Evolutionary conservation across 2,797 vertebrate genomes (phyloP).

Genomic region (Clarias platycephalus): DNA sequence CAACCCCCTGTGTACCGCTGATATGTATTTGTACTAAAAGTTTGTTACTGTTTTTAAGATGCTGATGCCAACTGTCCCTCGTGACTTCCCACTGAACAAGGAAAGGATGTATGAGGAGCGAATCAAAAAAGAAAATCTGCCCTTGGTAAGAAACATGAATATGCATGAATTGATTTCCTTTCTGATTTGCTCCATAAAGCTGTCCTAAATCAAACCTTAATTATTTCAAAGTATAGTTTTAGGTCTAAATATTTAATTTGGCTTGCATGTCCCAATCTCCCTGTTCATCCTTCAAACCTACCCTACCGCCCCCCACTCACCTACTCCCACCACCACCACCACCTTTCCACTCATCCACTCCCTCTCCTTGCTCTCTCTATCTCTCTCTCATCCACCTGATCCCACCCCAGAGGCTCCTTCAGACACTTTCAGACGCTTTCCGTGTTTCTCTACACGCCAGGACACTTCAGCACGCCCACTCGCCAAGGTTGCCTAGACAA

Average conservation of each 20-base stretch:
- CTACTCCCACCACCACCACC: background rate
- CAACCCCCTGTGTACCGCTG: background rate
- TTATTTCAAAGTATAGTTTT: background rate
- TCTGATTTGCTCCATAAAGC: background rate
- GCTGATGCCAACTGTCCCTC: background rate
- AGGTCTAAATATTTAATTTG: too few species aligned
- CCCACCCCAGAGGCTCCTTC: slow-evolving; percentile 5
- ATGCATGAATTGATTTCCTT: slow-evolving; percentile 10
- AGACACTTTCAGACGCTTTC: slow-evolving; percentile 4
- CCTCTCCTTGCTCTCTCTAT: background rate
- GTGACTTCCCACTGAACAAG: background rate
- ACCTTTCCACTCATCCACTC: too few species aligned
- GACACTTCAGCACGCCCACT: background rate
- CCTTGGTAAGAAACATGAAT: slow-evolving; percentile 3
- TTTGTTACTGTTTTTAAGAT: background rate
- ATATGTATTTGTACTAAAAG: background rate
- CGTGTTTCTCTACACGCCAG: background rate
- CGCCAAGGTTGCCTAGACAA: slow-evolving; percentile 1
- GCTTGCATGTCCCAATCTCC: background rate
- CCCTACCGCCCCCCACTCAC: background rate
- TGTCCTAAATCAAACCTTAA: background rate
- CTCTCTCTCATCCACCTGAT: background rate
- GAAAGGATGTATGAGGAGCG: background rate
- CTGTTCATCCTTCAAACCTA: background rate
- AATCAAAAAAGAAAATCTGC: background rate